Evolutionary conservation across 2,797 vertebrate genomes (phyloP).

Genomic region (Diglossa cyanea): DNA sequence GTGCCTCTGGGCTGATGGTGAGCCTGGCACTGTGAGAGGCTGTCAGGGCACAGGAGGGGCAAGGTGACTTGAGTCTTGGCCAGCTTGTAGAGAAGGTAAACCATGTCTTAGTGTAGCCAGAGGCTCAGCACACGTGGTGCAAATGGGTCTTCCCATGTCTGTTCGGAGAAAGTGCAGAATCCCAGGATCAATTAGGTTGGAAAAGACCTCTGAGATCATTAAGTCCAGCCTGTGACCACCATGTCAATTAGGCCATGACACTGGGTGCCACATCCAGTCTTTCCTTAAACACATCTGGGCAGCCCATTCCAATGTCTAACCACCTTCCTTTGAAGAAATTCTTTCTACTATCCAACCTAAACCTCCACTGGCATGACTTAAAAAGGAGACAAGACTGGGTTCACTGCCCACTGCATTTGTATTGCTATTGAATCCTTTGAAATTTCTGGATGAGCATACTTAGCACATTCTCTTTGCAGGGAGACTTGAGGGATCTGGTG

Average conservation of each 20-base stretch:
- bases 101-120: background rate
- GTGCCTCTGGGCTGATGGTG: background rate
- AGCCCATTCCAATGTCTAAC: background rate
- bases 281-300: background rate
- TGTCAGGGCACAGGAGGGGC: background rate
- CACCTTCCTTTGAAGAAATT: background rate
- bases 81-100: background rate
- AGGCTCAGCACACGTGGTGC: accelerated
- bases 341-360: background rate
- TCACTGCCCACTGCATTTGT: background rate
- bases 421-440: background rate
- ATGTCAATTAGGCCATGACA: background rate
- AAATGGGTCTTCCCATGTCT: background rate
- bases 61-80: background rate
- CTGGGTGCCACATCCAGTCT: accelerated
- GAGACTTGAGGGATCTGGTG: background rate
- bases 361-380: background rate
- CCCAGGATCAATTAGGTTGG: background rate
- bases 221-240: background rate
- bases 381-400: background rate
- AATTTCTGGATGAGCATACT: background rate
- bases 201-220: background rate
- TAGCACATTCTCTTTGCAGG: background rate
- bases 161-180: background rate
- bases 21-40: background rate